Percentiles rank a stretch among this genome's conserved stretches.
phyloP scores from a whole-genome alignment of 2,888 invertebrate genomes.

The Nymphalis c-album region DNA sequence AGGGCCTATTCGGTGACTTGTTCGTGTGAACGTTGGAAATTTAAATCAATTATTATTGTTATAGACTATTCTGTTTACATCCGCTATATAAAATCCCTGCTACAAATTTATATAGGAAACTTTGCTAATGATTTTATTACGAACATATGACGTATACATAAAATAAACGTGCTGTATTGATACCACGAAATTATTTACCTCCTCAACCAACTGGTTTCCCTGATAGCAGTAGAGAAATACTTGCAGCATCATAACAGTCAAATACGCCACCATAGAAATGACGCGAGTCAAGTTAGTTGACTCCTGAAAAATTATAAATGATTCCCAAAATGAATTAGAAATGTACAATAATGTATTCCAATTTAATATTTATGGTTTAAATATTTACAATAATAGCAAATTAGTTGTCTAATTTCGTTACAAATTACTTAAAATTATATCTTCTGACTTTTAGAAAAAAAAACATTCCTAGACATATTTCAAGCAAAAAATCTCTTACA shows the following conservation, averaged over 20 bases:
- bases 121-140: no score
- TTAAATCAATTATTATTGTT: no score
- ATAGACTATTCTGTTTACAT: no score
- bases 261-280: conserved; percentile 58
- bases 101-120: no score
- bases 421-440: not conserved
- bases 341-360: no score
- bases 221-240: conserved; percentile 75
- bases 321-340: not conserved
- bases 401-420: not conserved
- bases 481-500: conserved; percentile 49
- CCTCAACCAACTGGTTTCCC: conserved; percentile 65
- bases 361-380: no score
- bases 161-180: no score
- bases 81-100: no score
- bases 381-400: no score
- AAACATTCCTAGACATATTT: not conserved
- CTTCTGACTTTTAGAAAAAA: not conserved
- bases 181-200: conserved; percentile 49
- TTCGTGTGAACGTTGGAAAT: no score
- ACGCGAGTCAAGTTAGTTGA: conserved; percentile 52
- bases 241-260: conserved; percentile 62
- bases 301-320: conserved; percentile 41
- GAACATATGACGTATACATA: no score
- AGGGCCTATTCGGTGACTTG: no score